Base-by-base conservation (phyloP, 1,140 invertebrate genomes). In the Ditylenchus dipsaci region DNA sequence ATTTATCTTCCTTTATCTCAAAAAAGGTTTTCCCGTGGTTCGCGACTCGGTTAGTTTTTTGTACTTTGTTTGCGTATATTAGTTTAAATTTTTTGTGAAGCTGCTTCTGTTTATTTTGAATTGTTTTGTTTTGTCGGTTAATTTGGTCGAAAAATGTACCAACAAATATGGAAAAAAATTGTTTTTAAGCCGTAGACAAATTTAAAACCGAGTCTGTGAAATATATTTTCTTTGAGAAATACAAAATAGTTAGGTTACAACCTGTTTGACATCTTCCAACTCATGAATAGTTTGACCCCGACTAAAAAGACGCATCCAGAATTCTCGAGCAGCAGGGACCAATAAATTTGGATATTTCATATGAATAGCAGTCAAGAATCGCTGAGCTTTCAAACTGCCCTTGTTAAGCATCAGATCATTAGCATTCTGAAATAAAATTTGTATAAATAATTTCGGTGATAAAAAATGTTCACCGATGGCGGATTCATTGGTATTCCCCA, bases 321-420 rank as follows among this genome's bases (percentile, higher is more conserved):
- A 57, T 49, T 84, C 73, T 69, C 84, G 72, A 0, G 83, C 79
- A 3, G 85, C 58, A n/a, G 68, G 23, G 67, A 84, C 84, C 29
- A 79, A 70, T 21, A 72, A 71, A 30, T 83, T 63, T 23, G 79
- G 78, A 26, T 78, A 53, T 1, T 73, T 65, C 47, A 84, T 76
- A 65, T 85, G 80, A 27, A 85, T 72, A 1, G 83, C 82, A 19
- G 83, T 84, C 0, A 86, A 43, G 68, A 85, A 85, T 29, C 84
- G 73, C 69, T 82, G 78, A 0, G 85, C 75, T 26, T 72, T 68
- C 0, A 85, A 58, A 1, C 83, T 76, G 1, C 84, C 84, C 47
- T 82, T 80, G 9, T 76, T 72, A 59, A 85, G 74, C 62, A 77
- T 78, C 26, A 76, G 49, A n/a, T 78, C 69, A 57, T 69, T 53